These are phyloP conservation scores for Melanotus villosus DNA, from an alignment of 2,888 invertebrate species.

Conservation along the genomic window DNA sequence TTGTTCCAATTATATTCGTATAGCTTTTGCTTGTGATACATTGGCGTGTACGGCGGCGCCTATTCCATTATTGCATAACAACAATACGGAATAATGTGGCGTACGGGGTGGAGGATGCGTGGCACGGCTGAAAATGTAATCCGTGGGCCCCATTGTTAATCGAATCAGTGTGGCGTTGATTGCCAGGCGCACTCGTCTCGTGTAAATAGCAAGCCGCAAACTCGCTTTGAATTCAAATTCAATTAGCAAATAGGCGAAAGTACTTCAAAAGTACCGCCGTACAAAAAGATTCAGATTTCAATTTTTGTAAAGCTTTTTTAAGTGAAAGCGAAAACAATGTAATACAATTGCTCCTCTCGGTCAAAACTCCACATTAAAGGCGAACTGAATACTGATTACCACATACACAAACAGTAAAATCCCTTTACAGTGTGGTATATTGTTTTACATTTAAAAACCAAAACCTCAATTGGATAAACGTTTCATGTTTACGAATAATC, in stretches of 20 bases:
- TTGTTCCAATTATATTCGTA: constrained; percentile 30
- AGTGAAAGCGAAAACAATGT: constrained; percentile 26
- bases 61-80: constrained; percentile 39
- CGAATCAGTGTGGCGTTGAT: constrained; percentile 54
- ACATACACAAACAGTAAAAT: not conserved
- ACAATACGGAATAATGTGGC: constrained; percentile 30
- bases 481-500: too few relatives aligned
- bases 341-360: constrained; percentile 9
- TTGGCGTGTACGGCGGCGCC: constrained; percentile 17
- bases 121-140: constrained; percentile 47
- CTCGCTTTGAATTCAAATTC: constrained; percentile 53
- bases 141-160: constrained; percentile 51
- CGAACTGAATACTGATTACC: constrained; percentile 14
- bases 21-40: constrained; percentile 31
- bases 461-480: too few relatives aligned
- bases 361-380: constrained; percentile 17
- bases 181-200: constrained; percentile 51
- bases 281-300: constrained; percentile 41
- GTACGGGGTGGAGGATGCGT: constrained; percentile 35
- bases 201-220: constrained; percentile 53
- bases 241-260: constrained; percentile 52
- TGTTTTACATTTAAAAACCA: too few relatives aligned
- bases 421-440: not conserved
- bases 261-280: constrained; percentile 38
- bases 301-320: constrained; percentile 30